Evolutionary conservation across 2,113 vertebrate species (phyloP).

Genomic region (Crypturellus undulatus): DNA sequence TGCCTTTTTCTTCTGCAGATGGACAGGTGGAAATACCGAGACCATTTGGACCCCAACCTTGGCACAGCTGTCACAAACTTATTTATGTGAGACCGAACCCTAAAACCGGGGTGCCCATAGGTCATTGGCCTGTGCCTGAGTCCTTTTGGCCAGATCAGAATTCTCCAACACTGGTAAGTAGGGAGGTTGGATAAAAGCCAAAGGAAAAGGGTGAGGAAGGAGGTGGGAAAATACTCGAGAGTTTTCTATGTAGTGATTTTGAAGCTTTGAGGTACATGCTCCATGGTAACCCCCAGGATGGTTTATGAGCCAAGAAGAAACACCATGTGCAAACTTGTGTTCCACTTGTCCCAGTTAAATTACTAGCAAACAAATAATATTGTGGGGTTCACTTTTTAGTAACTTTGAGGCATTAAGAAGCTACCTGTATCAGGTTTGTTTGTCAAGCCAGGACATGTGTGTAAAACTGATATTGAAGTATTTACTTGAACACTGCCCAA

Average conservation of each 20-base stretch:
- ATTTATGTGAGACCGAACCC: conserved; percentile 97
- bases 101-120: conserved; percentile 96
- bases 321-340: background rate
- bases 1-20: conserved; percentile 77
- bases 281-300: background rate
- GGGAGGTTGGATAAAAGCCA: background rate
- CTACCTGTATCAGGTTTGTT: background rate
- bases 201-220: background rate
- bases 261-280: background rate
- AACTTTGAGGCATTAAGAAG: background rate
- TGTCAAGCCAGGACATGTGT: fast-evolving
- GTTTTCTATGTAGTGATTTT: background rate
- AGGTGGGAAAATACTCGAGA: background rate
- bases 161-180: conserved; percentile 92
- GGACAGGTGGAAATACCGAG: conserved; percentile 82
- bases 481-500: conserved; percentile 1
- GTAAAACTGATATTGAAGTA: background rate
- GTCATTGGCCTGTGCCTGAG: conserved; percentile 97
- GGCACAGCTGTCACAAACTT: conserved; percentile 97
- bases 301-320: background rate
- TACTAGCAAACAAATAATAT: background rate
- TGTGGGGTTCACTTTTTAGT: background rate
- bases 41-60: conserved; percentile 86
- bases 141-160: conserved; percentile 99
- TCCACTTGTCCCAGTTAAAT: background rate